Percentiles rank a stretch among this genome's conserved stretches.
Evolutionary conservation across 2,888 invertebrate species (phyloP).

Genomic region (Rhopalosiphum nymphaeae): DNA sequence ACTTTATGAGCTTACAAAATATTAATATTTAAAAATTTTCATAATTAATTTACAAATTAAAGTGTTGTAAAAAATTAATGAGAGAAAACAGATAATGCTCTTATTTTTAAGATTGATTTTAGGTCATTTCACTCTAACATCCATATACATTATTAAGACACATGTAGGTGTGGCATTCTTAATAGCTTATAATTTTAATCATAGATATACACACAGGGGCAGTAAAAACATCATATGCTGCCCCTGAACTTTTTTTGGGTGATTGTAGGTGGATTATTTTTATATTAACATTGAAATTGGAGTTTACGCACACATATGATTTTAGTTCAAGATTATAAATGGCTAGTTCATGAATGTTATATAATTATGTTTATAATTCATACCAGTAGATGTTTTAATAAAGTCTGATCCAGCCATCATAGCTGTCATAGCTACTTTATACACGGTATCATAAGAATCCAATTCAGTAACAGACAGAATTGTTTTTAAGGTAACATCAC

Average conservation of each 20-base stretch:
- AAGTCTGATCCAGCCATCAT: constrained; percentile 98
- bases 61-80: no score
- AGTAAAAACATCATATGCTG: no score
- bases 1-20: no score
- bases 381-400: constrained; percentile 96
- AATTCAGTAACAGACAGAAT: constrained; percentile 96
- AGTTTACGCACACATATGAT: neutral
- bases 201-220: no score
- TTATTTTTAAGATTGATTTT: no score
- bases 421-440: constrained; percentile 87
- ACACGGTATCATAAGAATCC: constrained; percentile 86
- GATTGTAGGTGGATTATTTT: no score
- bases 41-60: no score
- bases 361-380: neutral
- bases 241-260: neutral
- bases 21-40: no score
- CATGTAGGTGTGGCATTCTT: neutral
- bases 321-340: neutral
- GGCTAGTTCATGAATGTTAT: neutral
- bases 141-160: no score
- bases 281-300: no score
- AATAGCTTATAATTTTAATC: neutral
- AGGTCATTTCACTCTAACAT: no score
- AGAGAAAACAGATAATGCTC: no score
- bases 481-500: constrained; percentile 83